Evolutionary conservation across 2,888 invertebrate genomes (phyloP).

Genomic region (Eledone cirrhosa): DNA sequence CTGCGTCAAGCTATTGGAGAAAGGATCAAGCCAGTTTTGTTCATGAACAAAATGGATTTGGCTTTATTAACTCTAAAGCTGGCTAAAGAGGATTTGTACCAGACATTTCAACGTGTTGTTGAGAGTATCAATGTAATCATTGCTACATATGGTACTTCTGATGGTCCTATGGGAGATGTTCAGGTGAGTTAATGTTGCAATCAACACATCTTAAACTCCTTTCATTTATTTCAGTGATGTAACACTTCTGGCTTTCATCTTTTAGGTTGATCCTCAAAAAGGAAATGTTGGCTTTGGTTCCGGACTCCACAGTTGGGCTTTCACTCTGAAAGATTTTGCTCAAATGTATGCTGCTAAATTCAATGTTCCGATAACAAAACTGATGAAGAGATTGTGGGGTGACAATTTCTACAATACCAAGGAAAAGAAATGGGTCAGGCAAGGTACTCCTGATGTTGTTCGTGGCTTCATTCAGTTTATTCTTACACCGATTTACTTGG

Average conservation of each 20-base stretch:
- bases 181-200: slow-evolving; percentile 73
- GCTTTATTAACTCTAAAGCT: slow-evolving; percentile 96
- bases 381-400: slow-evolving; percentile 96
- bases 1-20: slow-evolving; percentile 99
- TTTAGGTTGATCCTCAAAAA: slow-evolving; percentile 89
- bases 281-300: slow-evolving; percentile 99
- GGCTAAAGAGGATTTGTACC: slow-evolving; percentile 95
- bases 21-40: slow-evolving; percentile 98
- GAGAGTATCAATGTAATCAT: slow-evolving; percentile 99
- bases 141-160: slow-evolving; percentile 95
- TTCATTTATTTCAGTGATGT: neutral
- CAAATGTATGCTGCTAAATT: slow-evolving; percentile 99
- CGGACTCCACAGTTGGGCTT: slow-evolving; percentile 99
- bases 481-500: slow-evolving; percentile 98
- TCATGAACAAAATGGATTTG: slow-evolving; percentile 99
- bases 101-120: slow-evolving; percentile 99
- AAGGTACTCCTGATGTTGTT: slow-evolving; percentile 36
- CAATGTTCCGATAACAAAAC: slow-evolving; percentile 85
- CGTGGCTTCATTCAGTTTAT: slow-evolving; percentile 99
- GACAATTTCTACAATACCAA: slow-evolving; percentile 98
- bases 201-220: neutral
- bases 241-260: neutral
- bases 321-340: slow-evolving; percentile 98
- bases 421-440: slow-evolving; percentile 93
- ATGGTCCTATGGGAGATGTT: slow-evolving; percentile 99